These are phyloP conservation scores for Drosophila athabasca DNA, from an alignment of 1,140 invertebrate genomes.

Conservation along the genomic window DNA sequence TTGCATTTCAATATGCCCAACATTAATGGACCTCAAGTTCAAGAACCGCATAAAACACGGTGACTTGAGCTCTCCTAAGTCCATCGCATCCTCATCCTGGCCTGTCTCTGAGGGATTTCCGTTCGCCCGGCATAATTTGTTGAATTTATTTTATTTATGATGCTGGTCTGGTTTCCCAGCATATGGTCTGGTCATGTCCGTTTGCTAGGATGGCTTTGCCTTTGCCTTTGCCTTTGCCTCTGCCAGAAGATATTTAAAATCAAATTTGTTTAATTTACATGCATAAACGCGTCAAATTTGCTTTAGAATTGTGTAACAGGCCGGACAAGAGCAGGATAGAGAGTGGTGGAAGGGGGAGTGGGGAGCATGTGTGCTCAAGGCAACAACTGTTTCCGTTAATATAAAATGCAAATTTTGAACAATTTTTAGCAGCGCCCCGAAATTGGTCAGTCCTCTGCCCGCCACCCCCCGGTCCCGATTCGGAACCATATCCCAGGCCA, in stretches of 20 bases:
- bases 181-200: slow-evolving; percentile 29
- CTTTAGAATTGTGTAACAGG: slow-evolving; percentile 71
- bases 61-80: slow-evolving; percentile 55
- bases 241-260: slow-evolving; percentile 81
- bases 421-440: slow-evolving; percentile 68
- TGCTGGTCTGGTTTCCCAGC: slow-evolving; percentile 15
- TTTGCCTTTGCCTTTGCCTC: slow-evolving; percentile 17
- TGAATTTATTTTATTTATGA: slow-evolving; percentile 58
- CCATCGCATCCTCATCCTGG: slow-evolving; percentile 17
- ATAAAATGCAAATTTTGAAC: slow-evolving; percentile 80
- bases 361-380: slow-evolving; percentile 67
- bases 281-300: slow-evolving; percentile 82
- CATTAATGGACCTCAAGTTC: slow-evolving; percentile 62
- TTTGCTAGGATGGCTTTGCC: slow-evolving; percentile 20
- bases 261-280: slow-evolving; percentile 83
- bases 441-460: slow-evolving; percentile 39
- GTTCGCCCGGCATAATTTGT: slow-evolving; percentile 36
- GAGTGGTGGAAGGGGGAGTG: slow-evolving; percentile 23
- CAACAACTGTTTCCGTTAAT: slow-evolving; percentile 82
- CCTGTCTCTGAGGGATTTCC: slow-evolving; percentile 17
- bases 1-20: slow-evolving; percentile 49
- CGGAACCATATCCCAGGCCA: slow-evolving; percentile 10
- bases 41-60: slow-evolving; percentile 63
- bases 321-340: slow-evolving; percentile 30
- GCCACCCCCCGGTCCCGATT: not conserved